Base-by-base conservation (phyloP, 2,888 invertebrate genomes). In the Palloptera scutellata region DNA sequence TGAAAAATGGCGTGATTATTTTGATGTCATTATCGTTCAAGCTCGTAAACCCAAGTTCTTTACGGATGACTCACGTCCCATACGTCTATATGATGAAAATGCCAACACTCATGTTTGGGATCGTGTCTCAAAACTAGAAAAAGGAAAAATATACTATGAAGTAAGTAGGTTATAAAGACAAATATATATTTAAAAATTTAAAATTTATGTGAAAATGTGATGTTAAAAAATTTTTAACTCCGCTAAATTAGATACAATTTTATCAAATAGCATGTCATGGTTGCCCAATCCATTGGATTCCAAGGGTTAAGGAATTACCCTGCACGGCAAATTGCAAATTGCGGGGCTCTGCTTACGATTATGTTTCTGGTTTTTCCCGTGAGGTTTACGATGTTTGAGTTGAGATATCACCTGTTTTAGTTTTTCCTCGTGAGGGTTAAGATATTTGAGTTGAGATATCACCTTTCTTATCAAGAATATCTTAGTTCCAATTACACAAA, bases 21-120 rank as follows among this genome's bases (percentile, higher is more conserved):
- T 98, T 85, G 96, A 98, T 85, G 93, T 98, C 19, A 91, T 98
- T 52, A 94, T 98, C 68, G 96, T 96, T 1, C 94, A 94, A 81
- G 98, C 98, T 1, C 90, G 96, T 77, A 98, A 99, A 83, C 98
- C 98, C 0, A 91, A 92, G 78, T 99, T 98, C 86, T 99, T 98
- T 86, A 95, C 94, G 0, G 95, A 96, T 80, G 91, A 92, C 78
- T 93, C 95, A 72, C 90, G 96, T 20, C 97, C 97, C 0, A 93
- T 98, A 75, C 87, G 98, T 70, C 88, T 95, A 52, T 97, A 93
- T 82, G 94, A 97, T 80, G 92, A 92, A 77, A 87, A 87, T 66
- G 91, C 91, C 48, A 90, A 93, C 76, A 91, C 91, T 0, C 93
- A 95, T 79, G 89, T 95, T 1, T 98, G 97, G 96, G 96, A 96